Base-by-base conservation (phyloP, 2,888 invertebrate genomes). In the Temnothorax ravouxi region DNA sequence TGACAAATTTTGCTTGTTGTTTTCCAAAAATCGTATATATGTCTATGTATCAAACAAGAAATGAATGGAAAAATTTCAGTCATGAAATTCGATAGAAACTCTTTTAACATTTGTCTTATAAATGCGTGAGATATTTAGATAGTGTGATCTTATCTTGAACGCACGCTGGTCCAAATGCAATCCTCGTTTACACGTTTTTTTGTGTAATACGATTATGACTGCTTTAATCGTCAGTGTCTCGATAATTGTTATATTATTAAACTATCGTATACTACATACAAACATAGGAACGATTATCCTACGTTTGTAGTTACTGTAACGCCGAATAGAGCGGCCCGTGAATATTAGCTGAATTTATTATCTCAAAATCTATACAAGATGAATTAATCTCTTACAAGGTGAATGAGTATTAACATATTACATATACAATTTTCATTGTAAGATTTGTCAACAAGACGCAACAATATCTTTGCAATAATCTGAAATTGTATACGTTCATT, bases 31-130 rank as follows among this genome's bases (percentile, higher is more conserved):
- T 15, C 21, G 15, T 62, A 21, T 50, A 47, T 34, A 34, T 25
- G 34, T 47, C 4, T 18, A 50, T 61, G 25, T n/a, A 29, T 47
- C 15, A 47, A 61, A 75, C 9, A 56, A 50, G 18, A 76, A 3
- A 61, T 74, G 9, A 52, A 56, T 11, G 6, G 18, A 13, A 13
- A 38, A 6, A 25, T 59, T 56, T 76, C 56, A 72, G 25, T 84
- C 85, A 59, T 86, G 86, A 90, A 88, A 88, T 83, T 86, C 86
- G 21, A 44, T 87, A 88, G 62, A 88, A 90, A 86, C 41, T 79
- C 64, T 82, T 77, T 74, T 83, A 86, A 64, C 75, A 56, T 83
- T 61, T 76, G 18, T 83, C 76, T 86, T 87, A 84, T 83, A 90
- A 88, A 84, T 86, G 47, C 56, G 6, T 72, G 47, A 71, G 38